Evolutionary conservation across 2,113 vertebrate species (phyloP).

Genomic region (Erinaceus europaeus): DNA sequence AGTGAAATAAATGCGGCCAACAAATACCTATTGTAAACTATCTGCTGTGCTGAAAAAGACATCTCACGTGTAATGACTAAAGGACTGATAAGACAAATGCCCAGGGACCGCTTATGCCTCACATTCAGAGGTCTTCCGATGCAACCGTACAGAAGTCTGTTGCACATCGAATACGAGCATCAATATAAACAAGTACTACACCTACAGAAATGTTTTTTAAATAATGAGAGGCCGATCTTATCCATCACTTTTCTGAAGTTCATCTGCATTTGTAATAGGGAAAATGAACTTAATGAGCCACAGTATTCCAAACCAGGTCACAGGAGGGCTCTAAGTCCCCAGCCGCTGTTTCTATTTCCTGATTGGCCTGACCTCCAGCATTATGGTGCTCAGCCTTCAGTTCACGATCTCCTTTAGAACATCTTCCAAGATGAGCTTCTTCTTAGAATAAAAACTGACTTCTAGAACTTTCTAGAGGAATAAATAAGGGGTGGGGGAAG

Average conservation of each 20-base stretch:
- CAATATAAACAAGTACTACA: too few species aligned
- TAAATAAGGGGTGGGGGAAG: neutral
- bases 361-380: conserved; percentile 60
- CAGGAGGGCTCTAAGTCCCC: conserved; percentile 51
- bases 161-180: neutral
- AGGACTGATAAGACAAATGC: conserved; percentile 20
- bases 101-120: neutral
- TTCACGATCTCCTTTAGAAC: conserved; percentile 45
- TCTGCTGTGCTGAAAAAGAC: conserved; percentile 9
- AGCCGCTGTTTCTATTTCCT: conserved; percentile 65
- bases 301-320: conserved; percentile 71
- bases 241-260: conserved; percentile 28
- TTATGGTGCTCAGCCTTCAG: conserved; percentile 24
- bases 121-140: neutral
- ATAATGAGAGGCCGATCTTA: too few species aligned
- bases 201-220: too few species aligned
- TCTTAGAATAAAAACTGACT: conserved; percentile 26
- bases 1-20: conserved; percentile 27
- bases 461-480: conserved; percentile 1
- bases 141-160: neutral
- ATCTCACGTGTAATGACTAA: neutral
- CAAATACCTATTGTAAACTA: conserved; percentile 24
- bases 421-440: conserved; percentile 22
- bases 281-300: conserved; percentile 59
- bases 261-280: neutral